Percentiles rank a stretch among this genome's conserved stretches.
Evolutionary conservation across 2,113 vertebrate genomes (phyloP).

Genomic region (Tupaia chinensis): DNA sequence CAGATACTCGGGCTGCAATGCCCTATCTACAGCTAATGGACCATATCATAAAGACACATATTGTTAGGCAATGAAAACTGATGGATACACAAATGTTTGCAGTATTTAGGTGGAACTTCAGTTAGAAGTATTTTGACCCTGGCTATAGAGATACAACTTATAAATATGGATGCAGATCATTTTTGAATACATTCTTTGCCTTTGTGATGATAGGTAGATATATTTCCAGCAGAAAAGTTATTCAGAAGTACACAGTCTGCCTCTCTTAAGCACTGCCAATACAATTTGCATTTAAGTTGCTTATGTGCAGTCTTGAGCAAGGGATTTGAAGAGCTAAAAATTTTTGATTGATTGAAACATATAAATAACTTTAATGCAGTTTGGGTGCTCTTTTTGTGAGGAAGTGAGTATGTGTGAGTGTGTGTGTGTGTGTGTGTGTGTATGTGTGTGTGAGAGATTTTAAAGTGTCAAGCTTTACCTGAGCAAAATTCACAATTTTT

Average conservation of each 20-base stretch:
- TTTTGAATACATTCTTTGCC: background rate
- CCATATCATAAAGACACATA: background rate
- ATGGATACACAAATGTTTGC: background rate
- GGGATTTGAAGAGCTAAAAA: constrained; percentile 63
- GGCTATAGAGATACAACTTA: constrained; percentile 45
- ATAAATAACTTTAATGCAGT: constrained; percentile 54
- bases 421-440: background rate
- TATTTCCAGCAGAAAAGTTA: background rate
- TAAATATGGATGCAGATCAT: constrained; percentile 57
- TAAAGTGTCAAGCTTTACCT: background rate
- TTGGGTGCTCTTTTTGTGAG: background rate
- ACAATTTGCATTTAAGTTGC: constrained; percentile 71
- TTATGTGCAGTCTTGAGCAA: constrained; percentile 29
- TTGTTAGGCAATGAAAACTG: background rate
- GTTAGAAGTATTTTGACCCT: background rate
- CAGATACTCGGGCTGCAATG: background rate
- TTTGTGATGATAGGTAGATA: constrained; percentile 25
- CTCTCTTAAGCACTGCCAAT: background rate
- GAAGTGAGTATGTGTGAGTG: background rate
- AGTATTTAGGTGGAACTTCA: background rate
- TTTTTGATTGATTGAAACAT: constrained; percentile 70
- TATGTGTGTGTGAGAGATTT: background rate
- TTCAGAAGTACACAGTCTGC: background rate
- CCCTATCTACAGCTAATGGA: background rate
- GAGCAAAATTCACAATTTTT: constrained; percentile 23